Conservation (phyloP, 2,797 vertebrate species). For the Sebastes hubbsi region DNA sequence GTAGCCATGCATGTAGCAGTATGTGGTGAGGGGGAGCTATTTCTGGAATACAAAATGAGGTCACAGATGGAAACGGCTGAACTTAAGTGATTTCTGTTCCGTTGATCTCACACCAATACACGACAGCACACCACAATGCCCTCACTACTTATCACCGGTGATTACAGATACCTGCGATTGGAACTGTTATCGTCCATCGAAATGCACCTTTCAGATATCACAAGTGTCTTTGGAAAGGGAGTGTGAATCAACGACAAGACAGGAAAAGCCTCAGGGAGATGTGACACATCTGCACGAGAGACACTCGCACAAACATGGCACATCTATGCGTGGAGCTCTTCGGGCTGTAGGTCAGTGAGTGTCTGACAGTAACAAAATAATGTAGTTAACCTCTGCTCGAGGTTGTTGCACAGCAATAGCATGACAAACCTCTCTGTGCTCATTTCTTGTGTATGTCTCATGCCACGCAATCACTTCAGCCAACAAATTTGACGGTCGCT, state of each 20-base stretch:
- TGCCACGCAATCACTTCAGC: not conserved
- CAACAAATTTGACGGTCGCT: too few species aligned
- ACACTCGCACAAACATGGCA: conserved; percentile 1
- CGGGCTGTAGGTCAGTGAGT: conserved; percentile 55
- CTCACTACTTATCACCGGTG: conserved; percentile 12
- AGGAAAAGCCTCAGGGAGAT: conserved; percentile 25
- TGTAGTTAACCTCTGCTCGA: conserved; percentile 53
- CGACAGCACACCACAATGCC: conserved; percentile 1
- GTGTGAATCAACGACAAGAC: conserved; percentile 25
- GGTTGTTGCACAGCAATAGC: conserved; percentile 28
- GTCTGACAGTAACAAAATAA: conserved; percentile 50
- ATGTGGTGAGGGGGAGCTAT: conserved; percentile 59
- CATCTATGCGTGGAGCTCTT: conserved; percentile 28
- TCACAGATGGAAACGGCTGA: conserved; percentile 64
- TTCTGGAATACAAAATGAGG: conserved; percentile 72
- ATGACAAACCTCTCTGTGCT: conserved; percentile 3
- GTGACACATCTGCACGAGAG: conserved; percentile 11
- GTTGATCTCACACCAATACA: conserved; percentile 22
- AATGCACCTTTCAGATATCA: conserved; percentile 15
- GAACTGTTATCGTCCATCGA: not conserved
- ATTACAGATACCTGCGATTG: not conserved
- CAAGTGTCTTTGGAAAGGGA: conserved; percentile 19
- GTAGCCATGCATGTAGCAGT: conserved; percentile 42
- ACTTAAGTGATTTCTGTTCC: conserved; percentile 63
- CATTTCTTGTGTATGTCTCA: not conserved